A percentile compares a stretch with the other conserved stretches of the same genome.
Conservation (phyloP, 2,113 vertebrate species). For the Cyanistes caeruleus region DNA sequence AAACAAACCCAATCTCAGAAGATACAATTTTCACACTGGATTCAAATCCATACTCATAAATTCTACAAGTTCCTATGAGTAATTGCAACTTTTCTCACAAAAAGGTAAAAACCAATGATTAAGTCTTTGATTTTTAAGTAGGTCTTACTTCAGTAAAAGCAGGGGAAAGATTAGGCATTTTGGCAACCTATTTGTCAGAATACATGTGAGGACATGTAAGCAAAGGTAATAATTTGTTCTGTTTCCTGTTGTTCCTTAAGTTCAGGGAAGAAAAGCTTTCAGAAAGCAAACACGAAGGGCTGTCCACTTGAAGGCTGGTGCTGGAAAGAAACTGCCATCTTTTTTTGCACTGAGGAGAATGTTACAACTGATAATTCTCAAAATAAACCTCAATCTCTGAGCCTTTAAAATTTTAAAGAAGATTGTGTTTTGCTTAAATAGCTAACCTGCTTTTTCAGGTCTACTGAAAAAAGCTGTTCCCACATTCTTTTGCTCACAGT, state of each 20-base stretch:
- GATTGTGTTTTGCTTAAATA: not conserved
- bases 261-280: not conserved
- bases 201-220: not conserved
- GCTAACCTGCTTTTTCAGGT: not conserved
- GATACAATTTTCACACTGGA: not conserved
- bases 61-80: not conserved
- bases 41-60: not conserved
- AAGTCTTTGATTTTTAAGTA: not conserved
- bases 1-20: not conserved
- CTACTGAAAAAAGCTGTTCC: not conserved
- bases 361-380: not conserved
- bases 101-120: not conserved
- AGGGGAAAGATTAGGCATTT: not conserved
- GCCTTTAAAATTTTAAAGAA: not conserved
- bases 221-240: not conserved
- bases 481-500: not conserved
- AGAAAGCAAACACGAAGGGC: not conserved
- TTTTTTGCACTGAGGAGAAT: not conserved
- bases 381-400: not conserved
- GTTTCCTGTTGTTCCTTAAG: not conserved
- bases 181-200: not conserved
- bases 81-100: not conserved
- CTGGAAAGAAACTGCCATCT: not conserved
- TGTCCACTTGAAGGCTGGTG: not conserved
- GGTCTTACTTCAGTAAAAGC: not conserved